Evolutionary conservation across 1,140 invertebrate species (phyloP).

Genomic region (Procambarus virginalis): DNA sequence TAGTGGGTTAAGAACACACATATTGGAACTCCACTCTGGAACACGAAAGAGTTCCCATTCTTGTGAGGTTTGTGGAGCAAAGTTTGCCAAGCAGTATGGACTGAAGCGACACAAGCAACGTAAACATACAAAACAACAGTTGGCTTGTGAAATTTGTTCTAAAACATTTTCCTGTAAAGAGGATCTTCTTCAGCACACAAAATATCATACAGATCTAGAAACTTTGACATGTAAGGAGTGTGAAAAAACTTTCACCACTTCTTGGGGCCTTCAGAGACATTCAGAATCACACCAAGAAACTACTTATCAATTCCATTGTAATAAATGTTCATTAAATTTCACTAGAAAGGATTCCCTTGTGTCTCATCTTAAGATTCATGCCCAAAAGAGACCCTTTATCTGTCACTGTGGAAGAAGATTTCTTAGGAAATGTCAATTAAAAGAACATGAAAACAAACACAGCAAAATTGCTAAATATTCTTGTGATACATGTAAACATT

Average conservation of each 20-base stretch:
- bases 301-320: slow-evolving; percentile 34
- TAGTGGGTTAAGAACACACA: slow-evolving; percentile 55
- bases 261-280: slow-evolving; percentile 51
- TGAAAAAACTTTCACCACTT: slow-evolving; percentile 47
- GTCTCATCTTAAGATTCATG: slow-evolving; percentile 29
- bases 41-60: not conserved
- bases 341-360: slow-evolving; percentile 42
- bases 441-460: slow-evolving; percentile 39
- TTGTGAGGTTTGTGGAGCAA: slow-evolving; percentile 37
- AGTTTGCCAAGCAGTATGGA: slow-evolving; percentile 48
- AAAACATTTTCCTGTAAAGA: slow-evolving; percentile 48
- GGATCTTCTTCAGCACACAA: slow-evolving; percentile 33
- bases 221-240: slow-evolving; percentile 34
- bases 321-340: slow-evolving; percentile 32
- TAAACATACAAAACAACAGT: slow-evolving; percentile 12
- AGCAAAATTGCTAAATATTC: slow-evolving; percentile 28
- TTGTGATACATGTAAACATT: slow-evolving; percentile 41
- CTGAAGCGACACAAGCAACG: slow-evolving; percentile 42
- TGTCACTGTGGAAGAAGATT: slow-evolving; percentile 50
- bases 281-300: slow-evolving; percentile 25
- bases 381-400: slow-evolving; percentile 45
- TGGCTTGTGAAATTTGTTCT: slow-evolving; percentile 31
- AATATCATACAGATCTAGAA: slow-evolving; percentile 5
- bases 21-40: slow-evolving; percentile 20
- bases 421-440: slow-evolving; percentile 46